A percentile compares a stretch with the other conserved stretches of the same genome.
Evolutionary conservation across 2,888 invertebrate species (phyloP).

Genomic region (Mantis religiosa): DNA sequence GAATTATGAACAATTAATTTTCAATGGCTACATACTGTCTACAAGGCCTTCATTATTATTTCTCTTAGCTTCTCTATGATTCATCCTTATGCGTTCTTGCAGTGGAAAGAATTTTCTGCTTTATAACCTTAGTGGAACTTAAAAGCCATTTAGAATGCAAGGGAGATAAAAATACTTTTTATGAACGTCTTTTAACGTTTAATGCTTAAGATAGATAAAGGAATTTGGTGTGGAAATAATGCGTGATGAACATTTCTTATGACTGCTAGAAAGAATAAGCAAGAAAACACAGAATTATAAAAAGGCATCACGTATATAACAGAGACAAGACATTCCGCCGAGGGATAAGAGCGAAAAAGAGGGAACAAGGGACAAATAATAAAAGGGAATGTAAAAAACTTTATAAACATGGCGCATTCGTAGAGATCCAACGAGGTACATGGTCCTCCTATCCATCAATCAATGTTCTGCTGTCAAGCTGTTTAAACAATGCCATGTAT

Average conservation of each 20-base stretch:
- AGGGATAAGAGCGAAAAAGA: background rate
- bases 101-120: background rate
- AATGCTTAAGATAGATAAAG: background rate
- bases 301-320: background rate
- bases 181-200: background rate
- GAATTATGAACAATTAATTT: background rate
- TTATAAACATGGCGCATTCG: conserved; percentile 7
- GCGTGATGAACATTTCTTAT: background rate
- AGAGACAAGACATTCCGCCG: background rate
- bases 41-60: background rate
- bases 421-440: conserved; percentile 12
- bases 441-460: conserved; percentile 18
- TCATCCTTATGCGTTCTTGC: background rate
- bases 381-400: background rate
- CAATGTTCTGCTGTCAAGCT: conserved; percentile 27
- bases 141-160: background rate
- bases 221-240: background rate
- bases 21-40: background rate
- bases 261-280: background rate
- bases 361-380: background rate
- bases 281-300: background rate
- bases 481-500: conserved; percentile 28
- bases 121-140: background rate
- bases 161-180: background rate
- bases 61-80: background rate